phyloP scores from a whole-genome alignment of 1,140 invertebrate genomes.

The Carposina sasakii region DNA sequence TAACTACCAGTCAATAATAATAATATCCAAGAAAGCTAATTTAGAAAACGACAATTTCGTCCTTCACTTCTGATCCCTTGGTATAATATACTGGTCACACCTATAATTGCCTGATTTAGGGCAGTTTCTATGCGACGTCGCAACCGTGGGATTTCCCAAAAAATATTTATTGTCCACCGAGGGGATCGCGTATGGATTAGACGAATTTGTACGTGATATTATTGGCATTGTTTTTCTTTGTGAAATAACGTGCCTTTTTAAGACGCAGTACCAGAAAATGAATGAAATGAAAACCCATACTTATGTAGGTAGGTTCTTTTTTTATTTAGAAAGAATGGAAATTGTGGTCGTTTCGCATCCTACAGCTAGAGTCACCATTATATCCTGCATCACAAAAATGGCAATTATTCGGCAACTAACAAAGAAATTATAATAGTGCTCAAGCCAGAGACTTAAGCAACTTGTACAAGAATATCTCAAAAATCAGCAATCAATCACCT shows the following conservation, averaged over 20 bases:
- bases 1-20: too few relatives aligned
- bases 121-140: conserved; percentile 60
- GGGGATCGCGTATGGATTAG: conserved; percentile 52
- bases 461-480: too few relatives aligned
- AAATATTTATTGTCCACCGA: conserved; percentile 60
- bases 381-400: too few relatives aligned
- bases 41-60: conserved; percentile 1
- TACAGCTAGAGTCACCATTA: too few relatives aligned
- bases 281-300: too few relatives aligned
- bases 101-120: conserved; percentile 67
- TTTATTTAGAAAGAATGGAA: not conserved
- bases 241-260: conserved; percentile 19
- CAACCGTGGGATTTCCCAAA: conserved; percentile 53
- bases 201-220: conserved; percentile 61
- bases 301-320: too few relatives aligned
- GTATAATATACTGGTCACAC: conserved; percentile 61
- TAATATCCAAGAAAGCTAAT: too few relatives aligned
- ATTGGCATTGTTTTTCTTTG: too few relatives aligned
- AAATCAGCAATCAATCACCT: conserved; percentile 5
- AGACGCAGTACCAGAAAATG: too few relatives aligned
- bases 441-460: too few relatives aligned
- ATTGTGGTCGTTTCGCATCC: not conserved
- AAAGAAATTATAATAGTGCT: too few relatives aligned
- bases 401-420: too few relatives aligned
- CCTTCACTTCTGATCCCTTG: conserved; percentile 34